Evolutionary conservation across 2,113 vertebrate species (phyloP).

Genomic region (Arvicanthis niloticus): DNA sequence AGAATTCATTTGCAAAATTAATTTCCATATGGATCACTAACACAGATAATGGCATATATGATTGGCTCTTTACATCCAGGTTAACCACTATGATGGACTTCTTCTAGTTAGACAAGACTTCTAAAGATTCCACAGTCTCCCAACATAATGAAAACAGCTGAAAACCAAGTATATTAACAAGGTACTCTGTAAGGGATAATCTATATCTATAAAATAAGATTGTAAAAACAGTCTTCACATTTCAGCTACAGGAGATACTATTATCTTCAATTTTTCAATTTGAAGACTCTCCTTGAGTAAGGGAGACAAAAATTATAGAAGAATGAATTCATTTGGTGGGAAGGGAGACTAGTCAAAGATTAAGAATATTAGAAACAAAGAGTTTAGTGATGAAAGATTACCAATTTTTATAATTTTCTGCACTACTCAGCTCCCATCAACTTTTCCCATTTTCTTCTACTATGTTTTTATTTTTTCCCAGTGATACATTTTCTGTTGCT

Average conservation of each 20-base stretch:
- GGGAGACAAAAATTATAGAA: neutral
- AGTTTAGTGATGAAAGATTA: neutral
- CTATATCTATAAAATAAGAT: neutral
- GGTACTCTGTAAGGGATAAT: accelerated
- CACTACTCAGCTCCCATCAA: neutral
- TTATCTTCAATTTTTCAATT: neutral
- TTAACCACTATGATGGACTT: neutral
- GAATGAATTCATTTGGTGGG: neutral
- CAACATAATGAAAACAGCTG: neutral
- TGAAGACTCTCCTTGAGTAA: neutral
- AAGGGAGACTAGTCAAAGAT: neutral
- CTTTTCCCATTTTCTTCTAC: neutral
- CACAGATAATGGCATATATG: neutral
- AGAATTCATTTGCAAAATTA: neutral
- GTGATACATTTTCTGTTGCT: neutral
- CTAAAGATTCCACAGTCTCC: neutral
- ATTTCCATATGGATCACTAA: neutral
- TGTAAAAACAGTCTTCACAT: neutral
- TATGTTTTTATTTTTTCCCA: neutral
- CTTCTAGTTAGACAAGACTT: too few species aligned
- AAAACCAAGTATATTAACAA: neutral
- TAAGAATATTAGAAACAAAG: too few species aligned
- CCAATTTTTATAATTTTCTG: neutral
- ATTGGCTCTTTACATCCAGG: neutral
- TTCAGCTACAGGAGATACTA: neutral